Percentiles rank a stretch among this genome's conserved stretches.
These are phyloP conservation scores for Saccopteryx leptura DNA, from an alignment of 2,113 vertebrate genomes.

Conservation along the genomic window DNA sequence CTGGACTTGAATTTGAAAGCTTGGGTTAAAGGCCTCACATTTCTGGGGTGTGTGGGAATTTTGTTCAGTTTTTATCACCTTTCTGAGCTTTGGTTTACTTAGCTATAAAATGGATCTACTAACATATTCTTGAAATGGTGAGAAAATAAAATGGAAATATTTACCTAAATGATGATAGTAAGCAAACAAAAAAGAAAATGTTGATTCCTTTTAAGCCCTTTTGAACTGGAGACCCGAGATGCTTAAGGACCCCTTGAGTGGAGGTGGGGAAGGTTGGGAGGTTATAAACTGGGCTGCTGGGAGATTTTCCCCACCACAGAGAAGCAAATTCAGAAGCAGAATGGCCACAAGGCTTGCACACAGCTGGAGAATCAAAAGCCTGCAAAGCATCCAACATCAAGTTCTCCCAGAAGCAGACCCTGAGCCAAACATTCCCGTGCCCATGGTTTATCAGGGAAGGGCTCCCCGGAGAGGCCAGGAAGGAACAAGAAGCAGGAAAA, in stretches of 20 bases:
- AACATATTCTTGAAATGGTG: not conserved
- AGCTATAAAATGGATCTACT: constrained; percentile 30
- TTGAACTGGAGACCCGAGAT: not conserved
- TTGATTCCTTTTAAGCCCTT: not conserved
- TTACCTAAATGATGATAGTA: not conserved
- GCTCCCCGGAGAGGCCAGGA: constrained; percentile 9
- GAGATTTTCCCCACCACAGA: not conserved
- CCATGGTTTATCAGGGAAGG: constrained; percentile 42
- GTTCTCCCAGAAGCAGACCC: constrained; percentile 45
- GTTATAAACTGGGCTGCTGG: not conserved
- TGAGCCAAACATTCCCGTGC: constrained; percentile 49
- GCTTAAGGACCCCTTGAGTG: not conserved
- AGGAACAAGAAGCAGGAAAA: not conserved
- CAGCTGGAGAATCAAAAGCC: constrained; percentile 50
- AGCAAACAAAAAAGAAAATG: not conserved
- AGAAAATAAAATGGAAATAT: constrained; percentile 11
- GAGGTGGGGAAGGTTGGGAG: not conserved
- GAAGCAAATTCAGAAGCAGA: constrained; percentile 32
- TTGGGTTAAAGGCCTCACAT: not conserved
- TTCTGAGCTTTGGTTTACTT: constrained; percentile 56
- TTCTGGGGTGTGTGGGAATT: constrained; percentile 40
- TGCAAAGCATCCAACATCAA: not conserved
- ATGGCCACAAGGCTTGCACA: not conserved
- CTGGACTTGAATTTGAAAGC: not conserved
- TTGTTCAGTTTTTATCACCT: constrained; percentile 61